phyloP scores from a whole-genome alignment of 2,888 invertebrate species.

The Mermis nigrescens region DNA sequence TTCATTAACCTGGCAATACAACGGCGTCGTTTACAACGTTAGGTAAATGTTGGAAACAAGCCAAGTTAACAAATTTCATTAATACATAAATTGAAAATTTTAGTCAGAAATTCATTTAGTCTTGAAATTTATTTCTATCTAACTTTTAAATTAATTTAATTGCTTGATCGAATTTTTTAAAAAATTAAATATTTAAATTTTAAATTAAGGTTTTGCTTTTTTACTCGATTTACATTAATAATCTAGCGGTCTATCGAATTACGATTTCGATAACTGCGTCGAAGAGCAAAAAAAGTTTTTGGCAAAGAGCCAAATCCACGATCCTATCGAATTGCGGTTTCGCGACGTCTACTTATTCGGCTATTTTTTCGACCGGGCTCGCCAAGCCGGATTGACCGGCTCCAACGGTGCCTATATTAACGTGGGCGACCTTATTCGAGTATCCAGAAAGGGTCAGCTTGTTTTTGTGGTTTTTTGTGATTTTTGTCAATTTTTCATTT shows the following conservation, averaged over 20 bases:
- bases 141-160: neutral
- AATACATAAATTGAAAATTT: too few species aligned
- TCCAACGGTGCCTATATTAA: constrained; percentile 39
- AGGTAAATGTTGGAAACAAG: constrained; percentile 39
- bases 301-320: constrained; percentile 28
- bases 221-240: neutral
- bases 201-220: constrained; percentile 2
- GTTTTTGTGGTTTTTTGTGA: too few species aligned
- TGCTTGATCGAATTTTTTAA: too few species aligned
- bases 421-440: constrained; percentile 48
- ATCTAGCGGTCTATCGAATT: constrained; percentile 6
- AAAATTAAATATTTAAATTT: too few species aligned
- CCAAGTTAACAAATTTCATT: too few species aligned
- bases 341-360: constrained; percentile 63
- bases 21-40: constrained; percentile 51
- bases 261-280: constrained; percentile 15
- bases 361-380: constrained; percentile 79
- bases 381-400: constrained; percentile 57
- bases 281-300: constrained; percentile 14
- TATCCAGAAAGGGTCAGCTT: constrained; percentile 38
- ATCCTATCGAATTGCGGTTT: constrained; percentile 43
- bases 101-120: too few species aligned
- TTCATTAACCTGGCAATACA: constrained; percentile 48
- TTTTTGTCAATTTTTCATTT: too few species aligned
- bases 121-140: too few species aligned